phyloP scores from a whole-genome alignment of 1,140 invertebrate genomes.

The Trichogramma pretiosum region DNA sequence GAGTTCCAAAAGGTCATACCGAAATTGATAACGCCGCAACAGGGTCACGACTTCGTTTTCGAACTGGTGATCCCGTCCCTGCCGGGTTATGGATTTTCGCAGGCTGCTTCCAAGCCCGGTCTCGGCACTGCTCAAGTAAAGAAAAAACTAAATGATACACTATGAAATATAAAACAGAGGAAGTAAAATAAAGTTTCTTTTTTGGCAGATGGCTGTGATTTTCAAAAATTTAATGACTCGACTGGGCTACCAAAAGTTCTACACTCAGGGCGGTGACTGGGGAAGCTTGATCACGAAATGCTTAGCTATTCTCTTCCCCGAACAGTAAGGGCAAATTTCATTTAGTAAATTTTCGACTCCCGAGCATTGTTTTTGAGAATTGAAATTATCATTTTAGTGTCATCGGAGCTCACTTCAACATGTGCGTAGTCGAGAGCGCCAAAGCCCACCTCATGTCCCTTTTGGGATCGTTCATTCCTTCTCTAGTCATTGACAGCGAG shows the following conservation, averaged over 20 bases:
- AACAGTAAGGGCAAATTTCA: slow-evolving; percentile 37
- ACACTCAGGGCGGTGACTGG: slow-evolving; percentile 82
- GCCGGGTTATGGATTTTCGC: slow-evolving; percentile 73
- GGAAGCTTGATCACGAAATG: slow-evolving; percentile 53
- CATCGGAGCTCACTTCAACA: slow-evolving; percentile 53
- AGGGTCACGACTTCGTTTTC: slow-evolving; percentile 59
- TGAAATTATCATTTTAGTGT: slow-evolving; percentile 33
- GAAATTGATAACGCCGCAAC: slow-evolving; percentile 51
- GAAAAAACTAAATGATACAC: slow-evolving; percentile 1
- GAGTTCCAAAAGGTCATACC: slow-evolving; percentile 81
- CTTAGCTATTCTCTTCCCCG: slow-evolving; percentile 60
- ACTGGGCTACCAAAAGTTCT: slow-evolving; percentile 66
- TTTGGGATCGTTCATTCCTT: slow-evolving; percentile 49
- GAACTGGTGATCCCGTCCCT: slow-evolving; percentile 69
- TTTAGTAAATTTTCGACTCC: background rate
- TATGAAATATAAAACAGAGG: background rate
- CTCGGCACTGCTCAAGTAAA: slow-evolving; percentile 29
- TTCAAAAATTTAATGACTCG: slow-evolving; percentile 77
- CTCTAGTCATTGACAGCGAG: slow-evolving; percentile 49
- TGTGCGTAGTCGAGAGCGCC: slow-evolving; percentile 44
- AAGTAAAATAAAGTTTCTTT: slow-evolving; percentile 1
- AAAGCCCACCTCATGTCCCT: slow-evolving; percentile 44
- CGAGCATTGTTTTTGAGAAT: background rate
- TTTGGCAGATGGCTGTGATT: slow-evolving; percentile 57
- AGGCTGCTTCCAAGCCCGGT: slow-evolving; percentile 32